phyloP scores from a whole-genome alignment of 2,113 vertebrate species.

The Eidolon helvum region DNA sequence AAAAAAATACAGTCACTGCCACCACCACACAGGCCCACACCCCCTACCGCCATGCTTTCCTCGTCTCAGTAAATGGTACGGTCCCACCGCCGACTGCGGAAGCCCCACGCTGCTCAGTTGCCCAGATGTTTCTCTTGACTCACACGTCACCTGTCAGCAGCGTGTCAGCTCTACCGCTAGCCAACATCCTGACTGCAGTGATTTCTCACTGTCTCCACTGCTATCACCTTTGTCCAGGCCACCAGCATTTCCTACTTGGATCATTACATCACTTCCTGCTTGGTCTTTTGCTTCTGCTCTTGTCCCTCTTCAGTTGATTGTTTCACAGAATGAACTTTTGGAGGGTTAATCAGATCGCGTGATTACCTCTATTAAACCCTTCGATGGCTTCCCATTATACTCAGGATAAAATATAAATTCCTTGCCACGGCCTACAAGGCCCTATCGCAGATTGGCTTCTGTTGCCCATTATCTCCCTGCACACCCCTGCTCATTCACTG shows the following conservation, averaged over 20 bases:
- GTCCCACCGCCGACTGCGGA: not conserved
- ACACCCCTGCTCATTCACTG: not conserved
- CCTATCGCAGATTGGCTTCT: not conserved
- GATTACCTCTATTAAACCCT: not conserved
- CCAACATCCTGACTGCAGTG: not conserved
- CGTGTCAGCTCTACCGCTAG: not conserved
- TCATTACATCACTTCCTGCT: not conserved
- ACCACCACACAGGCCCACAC: not conserved
- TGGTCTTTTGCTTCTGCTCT: not conserved
- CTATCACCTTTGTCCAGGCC: not conserved
- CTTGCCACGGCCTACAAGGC: not conserved
- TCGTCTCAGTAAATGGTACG: not conserved
- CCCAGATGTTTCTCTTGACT: not conserved
- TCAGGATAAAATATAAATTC: not conserved
- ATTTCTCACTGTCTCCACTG: not conserved
- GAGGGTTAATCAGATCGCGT: not conserved
- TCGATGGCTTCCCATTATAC: not conserved
- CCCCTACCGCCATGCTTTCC: rapidly evolving
- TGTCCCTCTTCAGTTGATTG: not conserved
- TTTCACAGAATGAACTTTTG: not conserved
- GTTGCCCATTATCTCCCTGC: not conserved
- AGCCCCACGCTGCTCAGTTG: not conserved
- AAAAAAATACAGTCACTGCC: not conserved
- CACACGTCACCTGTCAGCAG: not conserved
- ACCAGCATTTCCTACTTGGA: not conserved